A percentile compares a stretch with the other conserved stretches of the same genome.
These are phyloP conservation scores for Andrena dorsata DNA, from an alignment of 2,888 invertebrate species.

Conservation along the genomic window DNA sequence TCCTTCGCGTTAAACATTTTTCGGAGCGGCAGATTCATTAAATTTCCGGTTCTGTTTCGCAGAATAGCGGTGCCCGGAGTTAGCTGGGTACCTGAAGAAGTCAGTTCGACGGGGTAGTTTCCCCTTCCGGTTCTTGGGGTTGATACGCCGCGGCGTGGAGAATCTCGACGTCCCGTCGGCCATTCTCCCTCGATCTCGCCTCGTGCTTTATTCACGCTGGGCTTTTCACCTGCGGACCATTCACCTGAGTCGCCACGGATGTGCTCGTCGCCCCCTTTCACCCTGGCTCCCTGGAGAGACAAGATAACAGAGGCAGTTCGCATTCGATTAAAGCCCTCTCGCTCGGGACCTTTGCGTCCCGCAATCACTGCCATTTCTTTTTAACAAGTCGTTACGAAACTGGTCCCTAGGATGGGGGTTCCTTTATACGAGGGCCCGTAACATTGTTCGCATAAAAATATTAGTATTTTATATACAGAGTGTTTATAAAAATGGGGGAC, in stretches of 20 bases:
- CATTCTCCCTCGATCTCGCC: conserved; percentile 62
- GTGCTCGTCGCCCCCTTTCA: background rate
- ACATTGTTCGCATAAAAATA: too few species aligned
- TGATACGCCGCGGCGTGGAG: conserved; percentile 59
- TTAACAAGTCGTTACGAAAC: too few species aligned
- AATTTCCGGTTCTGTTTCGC: background rate
- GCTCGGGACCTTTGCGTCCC: background rate
- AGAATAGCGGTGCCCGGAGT: too few species aligned
- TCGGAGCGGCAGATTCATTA: too few species aligned
- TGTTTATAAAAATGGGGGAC: too few species aligned
- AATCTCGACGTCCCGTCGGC: conserved; percentile 65
- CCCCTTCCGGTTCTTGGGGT: conserved; percentile 41
- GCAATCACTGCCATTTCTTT: too few species aligned
- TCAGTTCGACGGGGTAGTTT: background rate
- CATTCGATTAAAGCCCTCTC: conserved; percentile 38
- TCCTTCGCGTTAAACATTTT: too few species aligned
- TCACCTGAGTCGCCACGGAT: conserved; percentile 35
- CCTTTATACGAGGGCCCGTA: too few species aligned
- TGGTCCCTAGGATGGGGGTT: too few species aligned
- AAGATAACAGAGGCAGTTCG: background rate
- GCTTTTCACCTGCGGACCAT: conserved; percentile 54
- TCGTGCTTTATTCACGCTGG: conserved; percentile 58
- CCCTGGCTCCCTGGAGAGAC: background rate
- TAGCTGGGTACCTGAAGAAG: conserved; percentile 13
- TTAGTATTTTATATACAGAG: too few species aligned